Base-by-base conservation (phyloP, 1,140 invertebrate species). In the Pinna nobilis region DNA sequence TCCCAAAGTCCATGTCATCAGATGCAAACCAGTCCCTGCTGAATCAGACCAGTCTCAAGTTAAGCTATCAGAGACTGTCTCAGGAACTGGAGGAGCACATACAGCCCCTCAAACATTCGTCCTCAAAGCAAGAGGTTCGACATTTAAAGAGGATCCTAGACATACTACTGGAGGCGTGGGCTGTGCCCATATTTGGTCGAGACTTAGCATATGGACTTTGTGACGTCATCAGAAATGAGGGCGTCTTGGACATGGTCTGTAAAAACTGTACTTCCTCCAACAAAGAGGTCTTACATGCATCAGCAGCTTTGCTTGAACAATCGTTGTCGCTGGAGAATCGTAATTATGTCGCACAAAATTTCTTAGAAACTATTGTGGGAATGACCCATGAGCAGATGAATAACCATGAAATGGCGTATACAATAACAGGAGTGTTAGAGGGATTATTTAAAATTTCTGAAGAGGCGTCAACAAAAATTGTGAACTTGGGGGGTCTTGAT, bases 381-480 rank as follows among this genome's bases (percentile, higher is more conserved):
- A 95, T 97, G 2, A 97, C 97, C 15, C 95, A 95, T 81, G 93
- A 94, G 7, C 68, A 50, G 68, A 86, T 86, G 93, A 32, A 94
- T 93, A 55, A 90, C 70, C 74, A 84, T 57, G 95, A 97, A 77
- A 94, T 99, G 85, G 94, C 97, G 4, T 91, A 97, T 80, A 95
- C 98, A 7, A 97, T 96, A 28, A 98, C 97, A 3, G 98, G 93
- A 92, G 97, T 99, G 68, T 90, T 99, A 73, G 96, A 98, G 85
- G 97, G 98, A 87, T 90, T 99, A 69, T 99, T 99, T 89, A 99
- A 99, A 90, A 97, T 99, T 87, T 88, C 87, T 78, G 96, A 98
- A 89, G 94, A 94, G 51, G 99, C 97, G 0, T 98, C 97, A 86
- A 60, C 79, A n/a, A 73, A 78, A 44, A 78, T 92, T 2, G 91